Conservation (phyloP, 92 coral and sea anemone genomes). For the Muricea muricata region DNA sequence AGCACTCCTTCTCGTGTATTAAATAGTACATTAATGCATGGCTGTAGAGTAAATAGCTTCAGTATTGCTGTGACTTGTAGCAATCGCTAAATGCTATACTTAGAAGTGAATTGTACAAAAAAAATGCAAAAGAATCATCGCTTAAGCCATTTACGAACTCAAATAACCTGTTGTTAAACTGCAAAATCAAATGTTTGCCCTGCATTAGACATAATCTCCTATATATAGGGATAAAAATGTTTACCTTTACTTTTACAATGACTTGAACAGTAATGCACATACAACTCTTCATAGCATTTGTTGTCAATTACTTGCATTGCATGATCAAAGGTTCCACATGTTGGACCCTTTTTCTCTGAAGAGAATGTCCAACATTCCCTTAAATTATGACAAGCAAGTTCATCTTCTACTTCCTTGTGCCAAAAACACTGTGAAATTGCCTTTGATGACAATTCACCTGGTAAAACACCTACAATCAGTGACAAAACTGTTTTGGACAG, state of each 20-base stretch:
- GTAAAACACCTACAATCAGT: neutral
- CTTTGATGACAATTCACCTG: slow-evolving; percentile 9
- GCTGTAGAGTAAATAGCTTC: too few relatives aligned
- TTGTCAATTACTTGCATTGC: neutral
- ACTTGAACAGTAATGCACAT: neutral
- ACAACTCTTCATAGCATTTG: neutral
- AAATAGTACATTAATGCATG: too few relatives aligned
- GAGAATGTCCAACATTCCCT: neutral
- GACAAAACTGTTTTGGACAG: too few relatives aligned
- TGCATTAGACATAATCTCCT: too few relatives aligned
- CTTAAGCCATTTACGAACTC: too few relatives aligned
- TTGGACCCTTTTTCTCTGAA: neutral
- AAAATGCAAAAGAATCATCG: too few relatives aligned
- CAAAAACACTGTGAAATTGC: neutral
- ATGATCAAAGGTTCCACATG: neutral
- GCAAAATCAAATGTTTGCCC: too few relatives aligned
- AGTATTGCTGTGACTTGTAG: too few relatives aligned
- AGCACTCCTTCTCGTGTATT: too few relatives aligned
- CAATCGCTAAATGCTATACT: too few relatives aligned
- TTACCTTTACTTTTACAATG: neutral
- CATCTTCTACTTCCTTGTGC: neutral
- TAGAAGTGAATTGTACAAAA: too few relatives aligned
- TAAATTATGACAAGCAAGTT: neutral
- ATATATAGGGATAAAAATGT: neutral
- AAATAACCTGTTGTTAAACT: too few relatives aligned